Conservation (phyloP, 2,888 invertebrate species). For the Belgica antarctica region DNA sequence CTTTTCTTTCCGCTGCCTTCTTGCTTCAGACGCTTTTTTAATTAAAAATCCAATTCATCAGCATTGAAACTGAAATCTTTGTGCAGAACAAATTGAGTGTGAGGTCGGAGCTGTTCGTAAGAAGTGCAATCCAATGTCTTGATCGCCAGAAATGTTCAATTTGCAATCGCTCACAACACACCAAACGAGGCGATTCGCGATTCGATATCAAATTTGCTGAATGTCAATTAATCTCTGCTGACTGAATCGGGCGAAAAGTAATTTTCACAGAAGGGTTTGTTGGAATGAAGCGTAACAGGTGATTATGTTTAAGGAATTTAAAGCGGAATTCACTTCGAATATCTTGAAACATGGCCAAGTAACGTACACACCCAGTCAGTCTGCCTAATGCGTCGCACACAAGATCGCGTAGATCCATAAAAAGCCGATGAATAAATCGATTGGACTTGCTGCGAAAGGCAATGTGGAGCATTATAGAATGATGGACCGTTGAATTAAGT, state of each 20-base stretch:
- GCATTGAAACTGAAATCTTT: slow-evolving; percentile 3
- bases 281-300: too few species aligned
- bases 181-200: not conserved
- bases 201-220: not conserved
- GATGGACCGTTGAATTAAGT: not conserved
- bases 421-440: not conserved
- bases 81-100: not conserved
- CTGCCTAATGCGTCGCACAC: too few species aligned
- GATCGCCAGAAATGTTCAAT: too few species aligned
- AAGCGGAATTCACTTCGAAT: too few species aligned
- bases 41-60: slow-evolving; percentile 6
- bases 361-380: too few species aligned
- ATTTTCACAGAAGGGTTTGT: not conserved
- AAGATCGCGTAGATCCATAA: not conserved
- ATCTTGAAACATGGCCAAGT: too few species aligned
- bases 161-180: slow-evolving; percentile 10
- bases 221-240: slow-evolving; percentile 9
- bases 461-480: slow-evolving; percentile 19
- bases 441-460: not conserved
- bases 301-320: too few species aligned
- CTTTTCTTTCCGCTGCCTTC: not conserved
- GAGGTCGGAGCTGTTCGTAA: not conserved
- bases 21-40: too few species aligned
- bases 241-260: not conserved
- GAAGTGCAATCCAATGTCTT: not conserved